phyloP scores from a whole-genome alignment of 2,113 vertebrate genomes.

The Craseonycteris thonglongyai region DNA sequence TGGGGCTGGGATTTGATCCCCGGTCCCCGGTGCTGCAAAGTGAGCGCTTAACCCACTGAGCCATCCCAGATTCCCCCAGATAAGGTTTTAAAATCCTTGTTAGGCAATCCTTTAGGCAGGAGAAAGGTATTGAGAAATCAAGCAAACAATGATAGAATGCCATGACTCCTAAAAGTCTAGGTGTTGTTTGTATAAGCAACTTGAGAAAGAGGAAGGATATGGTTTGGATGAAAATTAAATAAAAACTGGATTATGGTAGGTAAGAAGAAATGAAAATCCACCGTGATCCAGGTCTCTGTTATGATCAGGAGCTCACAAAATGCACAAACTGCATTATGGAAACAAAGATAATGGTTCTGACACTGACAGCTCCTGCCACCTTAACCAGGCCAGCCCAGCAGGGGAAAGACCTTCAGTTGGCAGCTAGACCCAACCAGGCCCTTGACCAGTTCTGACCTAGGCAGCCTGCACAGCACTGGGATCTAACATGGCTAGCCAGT shows the following conservation, averaged over 20 bases:
- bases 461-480: accelerated
- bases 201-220: background rate
- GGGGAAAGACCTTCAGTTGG: too few species aligned
- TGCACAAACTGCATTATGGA: accelerated
- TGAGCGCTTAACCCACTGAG: too few species aligned
- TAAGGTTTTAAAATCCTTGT: background rate
- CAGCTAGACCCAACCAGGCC: background rate
- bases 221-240: background rate
- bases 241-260: background rate
- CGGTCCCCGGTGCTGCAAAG: too few species aligned
- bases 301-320: background rate
- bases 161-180: background rate
- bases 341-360: background rate
- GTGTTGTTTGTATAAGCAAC: background rate
- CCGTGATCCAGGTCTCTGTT: background rate
- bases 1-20: too few species aligned
- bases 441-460: background rate
- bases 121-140: constrained; percentile 36
- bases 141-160: background rate
- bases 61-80: too few species aligned
- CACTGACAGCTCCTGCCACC: background rate
- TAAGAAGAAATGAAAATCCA: background rate
- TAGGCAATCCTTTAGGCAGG: background rate
- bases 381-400: accelerated
- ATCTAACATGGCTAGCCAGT: accelerated